Base-by-base conservation (phyloP, 2,888 invertebrate species). In the Steinernema hermaphroditum region DNA sequence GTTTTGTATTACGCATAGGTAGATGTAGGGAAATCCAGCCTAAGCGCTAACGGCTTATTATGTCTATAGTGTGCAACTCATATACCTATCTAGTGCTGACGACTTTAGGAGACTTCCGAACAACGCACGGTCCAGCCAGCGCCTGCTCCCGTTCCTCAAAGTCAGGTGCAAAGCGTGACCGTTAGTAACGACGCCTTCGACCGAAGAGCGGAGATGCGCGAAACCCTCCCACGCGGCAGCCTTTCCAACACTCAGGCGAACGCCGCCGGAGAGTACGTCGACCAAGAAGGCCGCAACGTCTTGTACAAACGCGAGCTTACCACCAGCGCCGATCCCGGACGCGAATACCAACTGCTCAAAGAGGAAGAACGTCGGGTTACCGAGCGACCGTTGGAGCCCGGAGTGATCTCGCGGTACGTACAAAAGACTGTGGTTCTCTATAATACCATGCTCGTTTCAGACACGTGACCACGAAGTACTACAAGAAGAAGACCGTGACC, bases 401-500 rank as follows among this genome's bases (percentile, higher is more conserved):
- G 85, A 73, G 81, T 85, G 69, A 80, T 85, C 68, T 81, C 82
- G 16, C 77, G 82, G 80, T 82, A 72, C 29, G 44, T 16, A 29
- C 24, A n/a, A 69, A 22, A 14, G 1, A 27, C 44, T 22, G 46
- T 16, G 19, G 16, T n/a, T 46, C 22, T 68, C 27, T 19, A 27
- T 27, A 14, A 14, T 37, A 27, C 68, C 12, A 32, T 37, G 22
- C 24, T 43, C 1, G 14, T 74, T 76, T 70, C 68, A 80, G 83
- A 68, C 83, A 84, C 69, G 81, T 82, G 54, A 84, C 85, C n/a
- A 85, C 85, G 32, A 85, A 84, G 76, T 85, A 85, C 72, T 85
- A 85, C 77, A 85, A 85, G 77, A 85, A 85, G 81, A 83, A 86
- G 77, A 85, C 85, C 22, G 80, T 82, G 44, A 84, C 83, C 34